phyloP scores from a whole-genome alignment of 2,888 invertebrate species.

The Desoria tigrina region DNA sequence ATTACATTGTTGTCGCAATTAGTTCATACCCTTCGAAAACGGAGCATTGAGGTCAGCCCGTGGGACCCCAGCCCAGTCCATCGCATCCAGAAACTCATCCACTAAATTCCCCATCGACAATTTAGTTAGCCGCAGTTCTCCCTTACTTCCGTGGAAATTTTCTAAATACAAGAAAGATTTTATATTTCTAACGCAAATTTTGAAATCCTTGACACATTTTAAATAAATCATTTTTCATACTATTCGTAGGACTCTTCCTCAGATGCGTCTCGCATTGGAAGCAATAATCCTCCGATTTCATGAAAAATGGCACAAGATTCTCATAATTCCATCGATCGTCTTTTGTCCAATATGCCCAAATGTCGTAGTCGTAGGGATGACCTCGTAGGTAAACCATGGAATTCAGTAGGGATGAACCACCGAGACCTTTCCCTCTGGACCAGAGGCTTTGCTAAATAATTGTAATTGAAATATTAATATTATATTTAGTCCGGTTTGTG shows the following conservation, averaged over 20 bases:
- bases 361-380: conserved; percentile 65
- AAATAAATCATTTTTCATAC: conserved; percentile 1
- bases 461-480: conserved; percentile 6
- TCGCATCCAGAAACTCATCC: conserved; percentile 63
- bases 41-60: conserved; percentile 59
- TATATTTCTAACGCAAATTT: background rate
- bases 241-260: conserved; percentile 19
- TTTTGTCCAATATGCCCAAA: conserved; percentile 63
- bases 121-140: conserved; percentile 56
- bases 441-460: conserved; percentile 65
- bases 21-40: conserved; percentile 54
- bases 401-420: conserved; percentile 74
- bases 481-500: too few species aligned
- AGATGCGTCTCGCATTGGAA: conserved; percentile 26
- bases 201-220: background rate
- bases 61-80: conserved; percentile 63
- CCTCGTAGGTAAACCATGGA: conserved; percentile 73
- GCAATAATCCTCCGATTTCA: conserved; percentile 55
- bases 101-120: conserved; percentile 63
- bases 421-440: conserved; percentile 72
- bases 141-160: conserved; percentile 34
- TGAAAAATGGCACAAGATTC: conserved; percentile 57
- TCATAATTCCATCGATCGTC: conserved; percentile 57
- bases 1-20: too few species aligned
- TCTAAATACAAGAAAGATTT: conserved; percentile 25